A percentile compares a stretch with the other conserved stretches of the same genome.
Conservation (phyloP, 1,140 invertebrate species). For the Megalopta genalis region DNA sequence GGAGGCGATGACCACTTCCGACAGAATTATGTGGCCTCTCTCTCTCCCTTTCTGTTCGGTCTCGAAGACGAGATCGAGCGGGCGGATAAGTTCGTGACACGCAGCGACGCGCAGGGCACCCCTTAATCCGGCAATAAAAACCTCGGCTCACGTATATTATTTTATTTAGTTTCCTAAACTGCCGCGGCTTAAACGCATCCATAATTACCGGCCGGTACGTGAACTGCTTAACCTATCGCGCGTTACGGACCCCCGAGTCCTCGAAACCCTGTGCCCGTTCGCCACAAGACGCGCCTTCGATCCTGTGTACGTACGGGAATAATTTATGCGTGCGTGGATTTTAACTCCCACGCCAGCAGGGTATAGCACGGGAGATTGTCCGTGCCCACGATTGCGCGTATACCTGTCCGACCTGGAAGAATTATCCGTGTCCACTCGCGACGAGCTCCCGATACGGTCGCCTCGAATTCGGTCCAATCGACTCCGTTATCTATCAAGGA, state of each 20-base stretch:
- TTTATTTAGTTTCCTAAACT: conserved; percentile 79
- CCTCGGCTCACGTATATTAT: conserved; percentile 78
- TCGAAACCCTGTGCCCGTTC: background rate
- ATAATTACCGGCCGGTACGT: conserved; percentile 78
- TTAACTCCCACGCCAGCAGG: conserved; percentile 70
- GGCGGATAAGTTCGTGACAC: conserved; percentile 70
- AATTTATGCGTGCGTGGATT: conserved; percentile 73
- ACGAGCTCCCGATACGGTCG: conserved; percentile 58
- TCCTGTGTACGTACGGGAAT: conserved; percentile 39
- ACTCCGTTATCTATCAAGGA: conserved; percentile 43
- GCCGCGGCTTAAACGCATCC: conserved; percentile 79
- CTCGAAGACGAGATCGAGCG: conserved; percentile 67
- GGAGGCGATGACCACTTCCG: conserved; percentile 66
- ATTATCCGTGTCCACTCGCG: conserved; percentile 58
- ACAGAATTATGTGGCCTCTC: conserved; percentile 56
- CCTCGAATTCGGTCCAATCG: conserved; percentile 46
- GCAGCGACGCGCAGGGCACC: conserved; percentile 66
- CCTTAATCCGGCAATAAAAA: conserved; percentile 79
- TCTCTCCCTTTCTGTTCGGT: background rate
- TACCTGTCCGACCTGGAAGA: conserved; percentile 55
- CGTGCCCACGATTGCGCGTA: conserved; percentile 54
- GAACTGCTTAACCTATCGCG: conserved; percentile 77
- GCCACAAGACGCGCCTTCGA: too few relatives aligned
- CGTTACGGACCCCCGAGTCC: conserved; percentile 47
- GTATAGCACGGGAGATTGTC: conserved; percentile 59